Base-by-base conservation (phyloP, 2,797 vertebrate genomes). In the Macropodus opercularis region DNA sequence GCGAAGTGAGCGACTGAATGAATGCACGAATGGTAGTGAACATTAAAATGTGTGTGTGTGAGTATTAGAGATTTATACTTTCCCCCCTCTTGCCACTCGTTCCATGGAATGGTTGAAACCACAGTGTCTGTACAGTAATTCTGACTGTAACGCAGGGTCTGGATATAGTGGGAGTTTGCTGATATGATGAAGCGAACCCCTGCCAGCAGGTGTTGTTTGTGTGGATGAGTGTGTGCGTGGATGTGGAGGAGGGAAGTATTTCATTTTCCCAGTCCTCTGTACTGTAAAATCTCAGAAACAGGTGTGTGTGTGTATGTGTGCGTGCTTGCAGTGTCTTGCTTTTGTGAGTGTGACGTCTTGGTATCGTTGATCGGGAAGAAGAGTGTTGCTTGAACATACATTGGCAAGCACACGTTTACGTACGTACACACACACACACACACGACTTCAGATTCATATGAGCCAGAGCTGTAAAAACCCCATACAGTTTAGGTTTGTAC, bases 401-500 rank as follows among this genome's bases (percentile, higher is more conserved):
- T 38, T 39, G 70, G 63, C 66, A 61, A 75, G 69, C 46, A 49
- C 66, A 36, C 38, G 55, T 48, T 47, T 31, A 63, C 36, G 21
- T 72, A 48, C 40, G 27, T 38, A 23, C 31, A 42, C 67, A 50
- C 66, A 63, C 59, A 48, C 48, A 48, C 56, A 48, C 48, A 31
- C 63, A 52, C 70, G 63, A 62, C 70, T 85, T 89, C 85, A 87
- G 85, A 90, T 87, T 89, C 85, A 86, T 81, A 89, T 88, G 85
- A 90, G 87, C 89, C 87, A 87, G 89, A 91, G 84, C 89, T 91
- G 87, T 90, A 89, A 85, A 86, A 87, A 77, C 2, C 58, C 78
- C 86, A 72, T 87, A 83, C 87, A 88, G 85, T 87, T 87, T 91
- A 92, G 89, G 89, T 91, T 91, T 93, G 90, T 92, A 93, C 90